phyloP scores from a whole-genome alignment of 2,113 vertebrate genomes.

The Alligator sinensis region DNA sequence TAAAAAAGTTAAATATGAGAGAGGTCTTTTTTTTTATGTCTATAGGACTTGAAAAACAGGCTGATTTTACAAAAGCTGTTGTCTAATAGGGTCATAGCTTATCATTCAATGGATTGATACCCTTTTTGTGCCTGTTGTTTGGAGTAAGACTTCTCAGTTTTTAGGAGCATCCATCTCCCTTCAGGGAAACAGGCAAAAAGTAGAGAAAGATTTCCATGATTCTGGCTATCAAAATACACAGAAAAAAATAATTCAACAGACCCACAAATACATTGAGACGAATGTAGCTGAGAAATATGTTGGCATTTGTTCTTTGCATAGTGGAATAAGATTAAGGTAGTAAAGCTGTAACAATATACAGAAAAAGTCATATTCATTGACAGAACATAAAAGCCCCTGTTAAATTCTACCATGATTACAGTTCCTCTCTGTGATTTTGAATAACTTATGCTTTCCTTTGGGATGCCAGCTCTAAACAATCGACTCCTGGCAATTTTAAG shows the following conservation, averaged over 20 bases:
- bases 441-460: conserved; percentile 3
- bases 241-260: not conserved
- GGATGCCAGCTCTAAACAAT: not conserved
- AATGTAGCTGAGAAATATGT: not conserved
- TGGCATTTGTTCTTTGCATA: not conserved
- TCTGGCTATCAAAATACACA: conserved; percentile 25
- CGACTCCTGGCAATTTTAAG: not conserved
- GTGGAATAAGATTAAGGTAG: not conserved
- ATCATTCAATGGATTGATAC: conserved; percentile 45
- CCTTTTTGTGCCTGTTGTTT: conserved; percentile 34
- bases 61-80: conserved; percentile 21
- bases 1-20: conserved; percentile 28
- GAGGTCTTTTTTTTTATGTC: conserved; percentile 20
- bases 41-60: conserved; percentile 27
- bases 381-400: not conserved
- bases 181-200: not conserved
- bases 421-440: not conserved
- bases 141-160: conserved; percentile 27
- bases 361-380: not conserved
- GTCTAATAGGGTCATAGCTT: conserved; percentile 39
- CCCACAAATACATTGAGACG: not conserved
- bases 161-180: conserved; percentile 23
- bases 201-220: conserved; percentile 25
- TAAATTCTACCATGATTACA: not conserved
- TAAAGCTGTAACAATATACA: not conserved